Percentiles rank a stretch among this genome's conserved stretches.
phyloP scores from a whole-genome alignment of 2,797 vertebrate species.

The Ispidina lecontei region DNA sequence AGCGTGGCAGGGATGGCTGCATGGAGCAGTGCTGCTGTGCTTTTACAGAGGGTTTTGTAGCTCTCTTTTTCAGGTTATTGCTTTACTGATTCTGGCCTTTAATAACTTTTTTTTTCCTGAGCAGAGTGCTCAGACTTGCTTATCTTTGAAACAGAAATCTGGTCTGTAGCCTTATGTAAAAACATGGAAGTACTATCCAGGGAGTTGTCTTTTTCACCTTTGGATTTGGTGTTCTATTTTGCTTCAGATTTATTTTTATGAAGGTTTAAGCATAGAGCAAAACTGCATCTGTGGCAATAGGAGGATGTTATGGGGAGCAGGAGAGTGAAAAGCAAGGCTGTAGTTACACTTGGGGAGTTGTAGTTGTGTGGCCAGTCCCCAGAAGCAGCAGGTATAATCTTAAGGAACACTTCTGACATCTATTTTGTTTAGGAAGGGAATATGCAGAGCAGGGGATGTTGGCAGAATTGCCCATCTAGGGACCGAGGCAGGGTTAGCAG shows the following conservation, averaged over 20 bases:
- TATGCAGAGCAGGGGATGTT: not conserved
- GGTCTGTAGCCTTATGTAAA: conserved; percentile 36
- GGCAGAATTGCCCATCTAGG: not conserved
- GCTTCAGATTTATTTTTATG: conserved; percentile 3
- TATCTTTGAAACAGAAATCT: conserved; percentile 20
- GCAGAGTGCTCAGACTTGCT: conserved; percentile 4
- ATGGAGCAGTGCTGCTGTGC: conserved; percentile 43
- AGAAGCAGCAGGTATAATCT: not conserved
- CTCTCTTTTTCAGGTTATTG: conserved; percentile 15
- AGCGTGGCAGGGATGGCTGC: not conserved
- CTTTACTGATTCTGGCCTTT: conserved; percentile 20
- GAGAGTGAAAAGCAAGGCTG: conserved; percentile 10
- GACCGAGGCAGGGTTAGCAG: not conserved
- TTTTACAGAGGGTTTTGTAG: conserved; percentile 48
- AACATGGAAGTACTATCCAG: not conserved
- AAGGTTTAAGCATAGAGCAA: not conserved
- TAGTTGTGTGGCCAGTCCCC: not conserved
- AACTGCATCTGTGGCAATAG: not conserved
- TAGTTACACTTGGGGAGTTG: not conserved
- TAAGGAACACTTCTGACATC: not conserved
- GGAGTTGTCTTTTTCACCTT: conserved; percentile 36
- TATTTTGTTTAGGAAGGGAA: not conserved
- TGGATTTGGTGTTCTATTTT: not conserved
- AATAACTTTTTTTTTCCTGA: not conserved
- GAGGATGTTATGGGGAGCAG: not conserved